Evolutionary conservation across 2,888 invertebrate genomes (phyloP).

Genomic region (Parasteatoda lunata): DNA sequence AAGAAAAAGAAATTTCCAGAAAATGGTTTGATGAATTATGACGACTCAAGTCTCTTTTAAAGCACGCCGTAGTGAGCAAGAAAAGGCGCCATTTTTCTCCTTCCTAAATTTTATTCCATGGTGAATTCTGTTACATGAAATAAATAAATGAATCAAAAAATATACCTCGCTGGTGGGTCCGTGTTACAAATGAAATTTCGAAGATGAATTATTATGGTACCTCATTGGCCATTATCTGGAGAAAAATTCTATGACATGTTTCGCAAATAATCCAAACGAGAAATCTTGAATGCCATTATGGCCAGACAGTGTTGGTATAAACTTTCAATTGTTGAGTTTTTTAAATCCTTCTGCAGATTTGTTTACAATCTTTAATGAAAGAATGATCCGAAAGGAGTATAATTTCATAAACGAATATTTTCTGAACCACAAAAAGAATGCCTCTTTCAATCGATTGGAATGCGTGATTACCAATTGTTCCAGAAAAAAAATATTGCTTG

Average conservation of each 20-base stretch:
- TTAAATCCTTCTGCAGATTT: background rate
- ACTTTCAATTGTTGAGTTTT: background rate
- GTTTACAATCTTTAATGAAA: background rate
- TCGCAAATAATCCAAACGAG: too few relatives aligned
- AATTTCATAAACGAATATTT: too few relatives aligned
- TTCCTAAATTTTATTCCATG: slow-evolving; percentile 30
- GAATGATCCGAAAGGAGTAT: background rate
- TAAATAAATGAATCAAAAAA: slow-evolving; percentile 41
- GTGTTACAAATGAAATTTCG: slow-evolving; percentile 51
- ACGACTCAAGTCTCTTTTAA: slow-evolving; percentile 44
- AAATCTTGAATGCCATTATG: too few relatives aligned
- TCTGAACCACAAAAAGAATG: too few relatives aligned
- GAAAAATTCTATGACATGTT: too few relatives aligned
- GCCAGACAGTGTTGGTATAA: slow-evolving; percentile 16
- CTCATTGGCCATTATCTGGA: too few relatives aligned
- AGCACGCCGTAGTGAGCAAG: slow-evolving; percentile 27
- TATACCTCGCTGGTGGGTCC: slow-evolving; percentile 16
- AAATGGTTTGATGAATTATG: slow-evolving; percentile 61
- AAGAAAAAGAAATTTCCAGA: slow-evolving; percentile 18
- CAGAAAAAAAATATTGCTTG: too few relatives aligned
- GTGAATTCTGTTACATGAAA: background rate
- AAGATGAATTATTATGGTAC: slow-evolving; percentile 32
- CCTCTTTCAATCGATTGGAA: too few relatives aligned
- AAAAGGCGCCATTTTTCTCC: slow-evolving; percentile 49
- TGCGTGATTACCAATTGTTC: too few relatives aligned